phyloP scores from a whole-genome alignment of 2,888 invertebrate genomes.

The Xestoiulus laeticollis region DNA sequence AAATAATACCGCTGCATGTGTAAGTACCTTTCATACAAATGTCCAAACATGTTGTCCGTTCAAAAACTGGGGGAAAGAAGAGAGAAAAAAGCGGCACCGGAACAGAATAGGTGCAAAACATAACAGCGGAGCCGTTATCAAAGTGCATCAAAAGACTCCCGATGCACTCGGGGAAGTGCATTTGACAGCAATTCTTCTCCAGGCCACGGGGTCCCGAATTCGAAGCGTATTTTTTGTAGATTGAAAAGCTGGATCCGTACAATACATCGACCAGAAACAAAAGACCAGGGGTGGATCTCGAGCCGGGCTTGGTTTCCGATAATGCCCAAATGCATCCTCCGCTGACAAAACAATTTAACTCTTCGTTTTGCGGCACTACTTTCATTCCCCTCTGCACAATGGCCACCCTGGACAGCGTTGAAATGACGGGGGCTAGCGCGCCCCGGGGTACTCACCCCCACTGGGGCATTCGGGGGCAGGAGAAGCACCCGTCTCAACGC shows the following conservation, averaged over 20 bases:
- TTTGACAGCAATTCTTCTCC: conserved; percentile 15
- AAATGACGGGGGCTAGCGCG: background rate
- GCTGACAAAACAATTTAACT: conserved; percentile 34
- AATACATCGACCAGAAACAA: background rate
- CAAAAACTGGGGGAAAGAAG: background rate
- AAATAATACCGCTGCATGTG: background rate
- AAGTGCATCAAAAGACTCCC: background rate
- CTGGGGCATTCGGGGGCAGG: background rate
- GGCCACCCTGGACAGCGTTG: background rate
- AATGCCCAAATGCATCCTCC: conserved; percentile 37
- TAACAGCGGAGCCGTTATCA: conserved; percentile 31
- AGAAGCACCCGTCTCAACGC: background rate
- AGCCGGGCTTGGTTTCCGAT: conserved; percentile 7
- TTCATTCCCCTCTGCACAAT: background rate
- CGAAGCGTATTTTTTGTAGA: background rate
- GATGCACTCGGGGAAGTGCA: background rate
- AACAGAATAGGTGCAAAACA: conserved; percentile 37
- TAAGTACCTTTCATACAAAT: background rate
- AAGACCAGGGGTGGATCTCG: background rate
- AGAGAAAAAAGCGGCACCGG: background rate
- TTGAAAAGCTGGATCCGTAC: background rate
- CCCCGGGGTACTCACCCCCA: background rate
- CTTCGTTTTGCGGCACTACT: conserved; percentile 2
- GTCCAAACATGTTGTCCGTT: conserved; percentile 13
- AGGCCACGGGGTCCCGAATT: background rate